Evolutionary conservation across 1,140 invertebrate species (phyloP).

Genomic region (Neotoxoptera formosana): DNA sequence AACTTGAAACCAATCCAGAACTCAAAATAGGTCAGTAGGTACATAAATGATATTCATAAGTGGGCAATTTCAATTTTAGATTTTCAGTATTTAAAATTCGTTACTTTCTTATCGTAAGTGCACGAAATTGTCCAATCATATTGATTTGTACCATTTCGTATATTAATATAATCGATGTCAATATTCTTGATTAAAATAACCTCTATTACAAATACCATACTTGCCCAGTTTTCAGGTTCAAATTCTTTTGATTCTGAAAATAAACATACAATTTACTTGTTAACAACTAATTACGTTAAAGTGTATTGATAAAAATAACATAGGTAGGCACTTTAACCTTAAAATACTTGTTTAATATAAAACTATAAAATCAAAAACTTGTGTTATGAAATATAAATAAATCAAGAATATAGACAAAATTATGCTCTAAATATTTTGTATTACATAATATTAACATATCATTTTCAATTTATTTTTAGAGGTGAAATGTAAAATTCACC

Average conservation of each 20-base stretch:
- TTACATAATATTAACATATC: no score
- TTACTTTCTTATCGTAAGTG: constrained; percentile 13
- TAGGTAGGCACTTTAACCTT: background rate
- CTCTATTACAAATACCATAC: background rate
- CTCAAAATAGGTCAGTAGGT: background rate
- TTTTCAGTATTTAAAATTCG: background rate
- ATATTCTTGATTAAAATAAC: constrained; percentile 16
- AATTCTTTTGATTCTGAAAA: background rate
- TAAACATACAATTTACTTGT: background rate
- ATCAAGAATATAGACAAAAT: background rate
- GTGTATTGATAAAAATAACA: background rate
- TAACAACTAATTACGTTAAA: background rate
- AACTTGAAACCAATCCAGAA: no score
- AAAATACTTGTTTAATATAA: background rate
- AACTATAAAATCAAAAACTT: background rate
- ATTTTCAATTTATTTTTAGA: no score
- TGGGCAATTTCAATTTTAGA: background rate
- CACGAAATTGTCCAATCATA: constrained; percentile 38
- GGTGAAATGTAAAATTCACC: no score
- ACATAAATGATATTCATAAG: background rate
- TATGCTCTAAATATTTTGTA: no score
- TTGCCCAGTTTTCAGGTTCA: background rate
- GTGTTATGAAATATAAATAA: background rate
- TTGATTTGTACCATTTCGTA: background rate
- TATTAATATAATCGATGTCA: background rate